Percentiles rank a stretch among this genome's conserved stretches.
Conservation (phyloP, 1,140 invertebrate species). For the Diachasma alloeum region DNA sequence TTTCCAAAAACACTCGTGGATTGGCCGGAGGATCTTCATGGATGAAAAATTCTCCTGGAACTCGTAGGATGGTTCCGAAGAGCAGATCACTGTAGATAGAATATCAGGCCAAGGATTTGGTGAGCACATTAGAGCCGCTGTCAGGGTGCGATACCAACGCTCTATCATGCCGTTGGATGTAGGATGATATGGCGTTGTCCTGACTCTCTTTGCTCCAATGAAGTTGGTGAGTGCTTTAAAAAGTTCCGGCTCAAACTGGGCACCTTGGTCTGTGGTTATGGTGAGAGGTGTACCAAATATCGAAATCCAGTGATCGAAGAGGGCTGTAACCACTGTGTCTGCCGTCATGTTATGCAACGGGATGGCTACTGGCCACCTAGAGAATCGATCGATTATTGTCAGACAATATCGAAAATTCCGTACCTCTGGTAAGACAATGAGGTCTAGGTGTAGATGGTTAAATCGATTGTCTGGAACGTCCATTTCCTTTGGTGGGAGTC, state of each 20-base stretch:
- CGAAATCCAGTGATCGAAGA: constrained; percentile 34
- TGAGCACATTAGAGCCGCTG: constrained; percentile 27
- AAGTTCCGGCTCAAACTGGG: constrained; percentile 47
- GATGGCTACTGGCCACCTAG: constrained; percentile 50
- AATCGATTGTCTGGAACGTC: constrained; percentile 28
- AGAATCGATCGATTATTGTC: no score
- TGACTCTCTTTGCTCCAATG: constrained; percentile 29
- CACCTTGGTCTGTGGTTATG: constrained; percentile 49
- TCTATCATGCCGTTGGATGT: constrained; percentile 37
- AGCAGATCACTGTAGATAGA: constrained; percentile 39
- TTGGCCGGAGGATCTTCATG: background rate
- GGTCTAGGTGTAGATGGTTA: constrained; percentile 48
- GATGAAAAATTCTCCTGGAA: constrained; percentile 38
- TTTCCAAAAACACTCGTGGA: constrained; percentile 24
- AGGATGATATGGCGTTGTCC: no score
- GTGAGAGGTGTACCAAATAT: constrained; percentile 45
- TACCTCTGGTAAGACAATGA: constrained; percentile 35
- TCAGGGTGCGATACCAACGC: constrained; percentile 30
- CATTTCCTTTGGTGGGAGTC: constrained; percentile 19
- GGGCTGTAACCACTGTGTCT: constrained; percentile 41
- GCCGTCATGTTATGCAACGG: constrained; percentile 44
- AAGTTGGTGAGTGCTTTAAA: constrained; percentile 36
- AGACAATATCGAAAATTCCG: constrained; percentile 32
- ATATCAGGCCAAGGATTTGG: constrained; percentile 27
- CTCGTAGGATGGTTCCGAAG: constrained; percentile 15